Conservation (phyloP, 2,888 invertebrate genomes). For the Sipha maydis region DNA sequence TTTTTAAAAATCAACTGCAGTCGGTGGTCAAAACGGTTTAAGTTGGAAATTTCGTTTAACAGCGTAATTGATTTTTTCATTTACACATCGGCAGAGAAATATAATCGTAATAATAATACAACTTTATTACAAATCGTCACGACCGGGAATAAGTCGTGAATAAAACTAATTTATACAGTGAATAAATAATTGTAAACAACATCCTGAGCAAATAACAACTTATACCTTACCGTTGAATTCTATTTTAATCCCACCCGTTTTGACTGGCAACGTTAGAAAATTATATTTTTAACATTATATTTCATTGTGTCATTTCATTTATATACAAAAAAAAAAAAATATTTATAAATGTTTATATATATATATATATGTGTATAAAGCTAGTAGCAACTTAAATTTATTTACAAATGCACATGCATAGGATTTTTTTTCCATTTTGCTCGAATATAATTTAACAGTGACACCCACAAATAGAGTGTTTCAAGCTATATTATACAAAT, state of each 20-base stretch:
- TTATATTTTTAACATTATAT: background rate
- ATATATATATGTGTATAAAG: background rate
- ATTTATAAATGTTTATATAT: background rate
- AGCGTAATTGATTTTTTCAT: slow-evolving; percentile 1
- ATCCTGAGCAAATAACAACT: slow-evolving; percentile 46
- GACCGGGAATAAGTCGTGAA: background rate
- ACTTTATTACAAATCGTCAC: background rate
- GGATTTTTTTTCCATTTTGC: background rate
- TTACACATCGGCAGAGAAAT: background rate
- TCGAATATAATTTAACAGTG: slow-evolving; percentile 23
- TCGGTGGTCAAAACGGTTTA: slow-evolving; percentile 36
- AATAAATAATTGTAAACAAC: slow-evolving; percentile 39
- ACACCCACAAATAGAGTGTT: slow-evolving; percentile 28
- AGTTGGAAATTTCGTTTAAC: slow-evolving; percentile 4
- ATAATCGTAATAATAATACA: background rate
- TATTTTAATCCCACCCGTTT: slow-evolving; percentile 22
- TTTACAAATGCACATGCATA: background rate
- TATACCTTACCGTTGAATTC: slow-evolving; percentile 16
- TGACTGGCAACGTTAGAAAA: slow-evolving; percentile 12
- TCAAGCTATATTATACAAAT: slow-evolving; percentile 28
- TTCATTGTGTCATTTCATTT: background rate
- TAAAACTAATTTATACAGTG: slow-evolving; percentile 21
- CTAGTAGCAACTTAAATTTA: slow-evolving; percentile 35
- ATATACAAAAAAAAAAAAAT: background rate
- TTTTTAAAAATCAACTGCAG: background rate